Base-by-base conservation (phyloP, 2,888 invertebrate genomes). In the Pristionchus fissidentatus region DNA sequence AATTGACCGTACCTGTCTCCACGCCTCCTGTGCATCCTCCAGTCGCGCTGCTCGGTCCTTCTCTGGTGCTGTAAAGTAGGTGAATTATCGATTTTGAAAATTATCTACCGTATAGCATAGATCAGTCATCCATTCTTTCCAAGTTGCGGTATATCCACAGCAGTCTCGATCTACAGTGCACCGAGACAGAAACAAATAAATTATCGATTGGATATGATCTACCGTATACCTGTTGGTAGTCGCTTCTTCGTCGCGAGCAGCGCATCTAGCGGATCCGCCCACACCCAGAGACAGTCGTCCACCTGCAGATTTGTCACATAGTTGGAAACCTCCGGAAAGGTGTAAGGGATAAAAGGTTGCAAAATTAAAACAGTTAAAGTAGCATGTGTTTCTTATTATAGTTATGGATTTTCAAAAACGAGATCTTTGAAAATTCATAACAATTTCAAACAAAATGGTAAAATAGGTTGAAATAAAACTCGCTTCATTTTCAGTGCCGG, bases 231-330 rank as follows among this genome's bases (percentile, higher is more conserved):
- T 57, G 29, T 29, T 8, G 55, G 29, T 10, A 62, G 43, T 32
- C 49, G 60, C 41, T 83, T 83, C 70, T 73, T 73, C 49, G 43
- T 83, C n/a, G 52, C 55, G 38, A 83, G 70, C 46, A 83, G 29
- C 0, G 83, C 83, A 22, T 46, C 70, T 13, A 73, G 52, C 10
- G 83, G 70, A 38, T 83, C 83, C n/a, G 35, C 41, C 70, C 52
- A 83, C n/a, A 83, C 29, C 83, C 83, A 83, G 46, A 83, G 83
- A 49, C 41, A 73, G 26, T 83, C 83, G 38, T 83, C 83, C n/a
- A 83, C 83, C 83, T 73, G 52, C 7, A 60, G n/a, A 60, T n/a
- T n/a, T n/a, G n/a, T n/a, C n/a, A n/a, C n/a, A n/a, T n/a, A 52
- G 13, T 15, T 52, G 22, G 13, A 19, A 52, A 52, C 52, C 13